phyloP scores from a whole-genome alignment of 2,888 invertebrate genomes.

The Ctena decussata region DNA sequence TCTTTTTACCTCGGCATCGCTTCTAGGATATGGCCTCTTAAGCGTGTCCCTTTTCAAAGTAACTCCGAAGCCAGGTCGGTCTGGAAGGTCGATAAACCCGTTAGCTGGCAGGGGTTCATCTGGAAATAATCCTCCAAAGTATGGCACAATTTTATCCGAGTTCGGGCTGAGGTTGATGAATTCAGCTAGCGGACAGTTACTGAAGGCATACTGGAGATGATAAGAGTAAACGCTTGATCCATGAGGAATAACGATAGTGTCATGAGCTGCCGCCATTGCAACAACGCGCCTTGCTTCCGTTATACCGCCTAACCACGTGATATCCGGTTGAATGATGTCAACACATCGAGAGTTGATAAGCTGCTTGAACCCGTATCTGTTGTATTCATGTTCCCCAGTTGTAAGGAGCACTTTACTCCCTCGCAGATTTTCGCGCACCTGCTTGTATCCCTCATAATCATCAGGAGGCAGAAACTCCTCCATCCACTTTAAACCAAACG shows the following conservation, averaged over 20 bases:
- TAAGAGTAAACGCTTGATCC: constrained; percentile 85
- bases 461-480: constrained; percentile 85
- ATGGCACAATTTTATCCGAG: constrained; percentile 82
- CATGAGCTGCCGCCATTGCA: constrained; percentile 84
- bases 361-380: constrained; percentile 82
- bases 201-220: constrained; percentile 84
- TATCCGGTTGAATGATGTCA: constrained; percentile 85
- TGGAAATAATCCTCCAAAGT: constrained; percentile 83
- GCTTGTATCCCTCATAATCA: constrained; percentile 80
- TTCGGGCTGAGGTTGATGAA: constrained; percentile 83
- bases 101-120: constrained; percentile 84
- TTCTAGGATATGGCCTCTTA: constrained; percentile 78
- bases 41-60: constrained; percentile 78
- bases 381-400: constrained; percentile 85
- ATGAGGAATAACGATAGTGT: constrained; percentile 83
- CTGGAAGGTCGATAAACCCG: constrained; percentile 84
- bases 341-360: constrained; percentile 82
- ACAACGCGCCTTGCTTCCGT: constrained; percentile 84
- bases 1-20: constrained; percentile 71
- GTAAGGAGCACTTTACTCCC: constrained; percentile 81
- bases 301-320: constrained; percentile 85
- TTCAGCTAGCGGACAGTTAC: constrained; percentile 84
- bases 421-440: constrained; percentile 76
- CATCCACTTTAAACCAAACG: constrained; percentile 84
- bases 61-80: constrained; percentile 84